These are phyloP conservation scores for Cotesia chilonis DNA, from an alignment of 1,140 invertebrate species.

Conservation along the genomic window DNA sequence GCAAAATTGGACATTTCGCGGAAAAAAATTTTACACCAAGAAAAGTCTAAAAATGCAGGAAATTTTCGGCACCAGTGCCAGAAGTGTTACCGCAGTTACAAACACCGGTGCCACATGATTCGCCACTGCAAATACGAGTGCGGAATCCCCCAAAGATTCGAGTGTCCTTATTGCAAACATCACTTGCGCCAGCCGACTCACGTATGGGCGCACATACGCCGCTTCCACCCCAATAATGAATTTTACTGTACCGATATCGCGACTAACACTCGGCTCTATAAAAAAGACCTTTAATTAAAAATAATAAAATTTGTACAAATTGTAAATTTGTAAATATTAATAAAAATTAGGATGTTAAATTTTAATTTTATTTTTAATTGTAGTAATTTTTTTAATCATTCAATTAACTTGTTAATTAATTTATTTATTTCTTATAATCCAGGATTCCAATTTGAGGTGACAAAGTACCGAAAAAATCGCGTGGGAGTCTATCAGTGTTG, in stretches of 20 bases:
- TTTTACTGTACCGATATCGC: constrained; percentile 51
- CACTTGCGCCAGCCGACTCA: constrained; percentile 63
- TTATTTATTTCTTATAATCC: neutral
- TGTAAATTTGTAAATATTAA: too few species aligned
- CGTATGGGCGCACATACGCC: constrained; percentile 50
- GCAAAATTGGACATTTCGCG: too few species aligned
- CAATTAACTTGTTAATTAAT: too few species aligned
- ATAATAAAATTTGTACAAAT: constrained; percentile 33
- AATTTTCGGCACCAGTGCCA: constrained; percentile 44
- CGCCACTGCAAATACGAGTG: constrained; percentile 67
- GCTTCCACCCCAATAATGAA: constrained; percentile 25
- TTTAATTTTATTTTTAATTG: too few species aligned
- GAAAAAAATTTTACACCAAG: neutral
- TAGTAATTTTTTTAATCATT: too few species aligned
- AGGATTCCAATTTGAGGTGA: neutral
- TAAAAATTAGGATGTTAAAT: too few species aligned
- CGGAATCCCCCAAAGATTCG: constrained; percentile 66
- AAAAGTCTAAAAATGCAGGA: neutral
- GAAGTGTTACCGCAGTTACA: constrained; percentile 60
- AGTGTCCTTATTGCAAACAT: constrained; percentile 66
- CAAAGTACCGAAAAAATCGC: neutral
- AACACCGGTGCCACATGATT: constrained; percentile 54
- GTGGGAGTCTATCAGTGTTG: constrained; percentile 57
- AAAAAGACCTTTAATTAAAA: constrained; percentile 32
- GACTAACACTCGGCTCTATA: constrained; percentile 50